Conservation (phyloP, 2,797 vertebrate species). For the Leontocebus nigricollis region DNA sequence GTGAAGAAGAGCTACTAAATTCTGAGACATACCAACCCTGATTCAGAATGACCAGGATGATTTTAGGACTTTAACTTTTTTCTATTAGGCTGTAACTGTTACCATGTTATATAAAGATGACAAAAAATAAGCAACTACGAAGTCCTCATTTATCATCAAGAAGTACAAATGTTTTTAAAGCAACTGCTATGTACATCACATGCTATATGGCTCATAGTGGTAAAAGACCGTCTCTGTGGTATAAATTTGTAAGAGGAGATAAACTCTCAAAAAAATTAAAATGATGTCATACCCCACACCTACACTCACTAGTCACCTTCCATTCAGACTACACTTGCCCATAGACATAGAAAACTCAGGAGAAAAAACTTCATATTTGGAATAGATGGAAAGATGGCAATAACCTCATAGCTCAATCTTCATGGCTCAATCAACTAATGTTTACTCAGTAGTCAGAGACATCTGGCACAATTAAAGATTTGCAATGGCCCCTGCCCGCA, state of each 20-base stretch:
- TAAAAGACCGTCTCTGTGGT: background rate
- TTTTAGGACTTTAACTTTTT: background rate
- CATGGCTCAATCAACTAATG: background rate
- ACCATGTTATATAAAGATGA: background rate
- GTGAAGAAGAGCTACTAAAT: background rate
- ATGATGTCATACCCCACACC: background rate
- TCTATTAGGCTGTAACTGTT: background rate
- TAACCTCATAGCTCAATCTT: background rate
- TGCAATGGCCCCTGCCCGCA: background rate
- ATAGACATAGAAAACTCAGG: background rate
- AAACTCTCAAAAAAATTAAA: background rate
- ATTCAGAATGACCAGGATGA: background rate
- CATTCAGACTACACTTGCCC: background rate
- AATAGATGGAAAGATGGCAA: background rate
- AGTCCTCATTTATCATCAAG: background rate
- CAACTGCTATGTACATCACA: background rate
- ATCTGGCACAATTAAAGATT: constrained; percentile 28
- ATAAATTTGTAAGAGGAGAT: background rate
- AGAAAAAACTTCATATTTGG: background rate
- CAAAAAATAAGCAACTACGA: background rate
- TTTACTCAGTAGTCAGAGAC: constrained; percentile 45
- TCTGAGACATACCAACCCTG: background rate
- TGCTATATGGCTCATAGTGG: background rate
- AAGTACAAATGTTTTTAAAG: background rate
- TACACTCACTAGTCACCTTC: background rate